Conservation (phyloP, 2,888 invertebrate species). For the Clitarchus hookeri region DNA sequence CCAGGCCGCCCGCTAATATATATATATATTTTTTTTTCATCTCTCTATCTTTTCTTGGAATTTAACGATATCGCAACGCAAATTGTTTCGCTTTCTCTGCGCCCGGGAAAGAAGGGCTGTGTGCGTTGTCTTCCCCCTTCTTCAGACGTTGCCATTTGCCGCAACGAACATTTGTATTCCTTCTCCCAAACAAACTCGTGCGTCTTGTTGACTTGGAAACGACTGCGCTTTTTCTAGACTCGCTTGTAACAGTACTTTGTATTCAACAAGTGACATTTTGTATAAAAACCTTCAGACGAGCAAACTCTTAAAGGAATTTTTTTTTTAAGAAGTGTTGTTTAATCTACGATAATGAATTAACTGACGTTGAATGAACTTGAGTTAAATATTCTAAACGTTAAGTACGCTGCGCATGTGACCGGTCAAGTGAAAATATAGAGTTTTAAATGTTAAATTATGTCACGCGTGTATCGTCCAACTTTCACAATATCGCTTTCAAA, state of each 20-base stretch:
- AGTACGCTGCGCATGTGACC: too few relatives aligned
- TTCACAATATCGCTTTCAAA: too few relatives aligned
- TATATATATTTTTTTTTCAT: not conserved
- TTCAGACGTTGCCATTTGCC: not conserved
- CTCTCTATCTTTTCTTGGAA: not conserved
- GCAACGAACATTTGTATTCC: not conserved
- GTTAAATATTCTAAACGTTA: too few relatives aligned
- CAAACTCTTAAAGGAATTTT: too few relatives aligned
- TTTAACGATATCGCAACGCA: not conserved
- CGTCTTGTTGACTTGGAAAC: not conserved
- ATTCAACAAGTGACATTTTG: not conserved
- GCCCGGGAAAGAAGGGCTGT: not conserved
- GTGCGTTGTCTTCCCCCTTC: not conserved
- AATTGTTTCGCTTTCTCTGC: not conserved
- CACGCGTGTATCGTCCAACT: too few relatives aligned
- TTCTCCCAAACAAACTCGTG: too few relatives aligned
- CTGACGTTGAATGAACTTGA: too few relatives aligned
- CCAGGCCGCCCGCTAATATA: constrained; percentile 8
- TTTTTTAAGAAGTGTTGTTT: too few relatives aligned
- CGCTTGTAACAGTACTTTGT: not conserved
- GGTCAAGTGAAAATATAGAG: too few relatives aligned
- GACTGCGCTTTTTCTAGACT: not conserved
- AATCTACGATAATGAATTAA: too few relatives aligned
- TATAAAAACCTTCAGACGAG: too few relatives aligned
- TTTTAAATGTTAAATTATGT: too few relatives aligned